These are phyloP conservation scores for Alcis repandata DNA, from an alignment of 2,888 invertebrate genomes.

Conservation along the genomic window DNA sequence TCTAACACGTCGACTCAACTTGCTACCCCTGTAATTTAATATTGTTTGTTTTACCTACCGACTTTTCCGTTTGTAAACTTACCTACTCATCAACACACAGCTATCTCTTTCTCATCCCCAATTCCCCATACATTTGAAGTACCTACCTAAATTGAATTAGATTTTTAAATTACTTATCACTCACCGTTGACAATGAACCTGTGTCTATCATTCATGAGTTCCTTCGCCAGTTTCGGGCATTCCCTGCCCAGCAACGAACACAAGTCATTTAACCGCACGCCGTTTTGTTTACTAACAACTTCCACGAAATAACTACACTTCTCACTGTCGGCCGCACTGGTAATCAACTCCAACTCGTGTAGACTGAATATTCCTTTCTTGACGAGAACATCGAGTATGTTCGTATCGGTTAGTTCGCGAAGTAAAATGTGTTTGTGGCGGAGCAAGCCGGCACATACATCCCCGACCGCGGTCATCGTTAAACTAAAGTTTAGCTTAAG, in stretches of 20 bases:
- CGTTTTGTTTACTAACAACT: constrained; percentile 88
- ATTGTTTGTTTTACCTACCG: no score
- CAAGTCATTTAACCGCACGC: constrained; percentile 87
- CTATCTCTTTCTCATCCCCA: no score
- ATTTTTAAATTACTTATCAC: constrained; percentile 39
- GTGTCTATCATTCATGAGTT: constrained; percentile 87
- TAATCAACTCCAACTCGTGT: constrained; percentile 86
- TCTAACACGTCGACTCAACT: no score
- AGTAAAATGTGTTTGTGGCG: constrained; percentile 88
- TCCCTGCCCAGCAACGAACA: constrained; percentile 88
- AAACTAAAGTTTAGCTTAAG: constrained; percentile 63
- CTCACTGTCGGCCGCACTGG: constrained; percentile 77
- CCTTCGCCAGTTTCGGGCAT: constrained; percentile 88
- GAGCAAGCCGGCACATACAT: constrained; percentile 87
- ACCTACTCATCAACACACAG: no score
- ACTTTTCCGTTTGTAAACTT: no score
- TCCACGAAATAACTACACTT: constrained; percentile 88
- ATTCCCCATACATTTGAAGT: no score
- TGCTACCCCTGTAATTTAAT: no score
- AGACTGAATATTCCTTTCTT: constrained; percentile 89
- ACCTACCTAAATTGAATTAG: no score
- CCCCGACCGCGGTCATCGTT: constrained; percentile 84
- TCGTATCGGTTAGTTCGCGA: constrained; percentile 88
- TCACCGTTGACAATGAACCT: constrained; percentile 81
- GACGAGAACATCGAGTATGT: constrained; percentile 87